These are phyloP conservation scores for Lordiphosa fenestrarum DNA, from an alignment of 2,888 invertebrate genomes.

Conservation along the genomic window DNA sequence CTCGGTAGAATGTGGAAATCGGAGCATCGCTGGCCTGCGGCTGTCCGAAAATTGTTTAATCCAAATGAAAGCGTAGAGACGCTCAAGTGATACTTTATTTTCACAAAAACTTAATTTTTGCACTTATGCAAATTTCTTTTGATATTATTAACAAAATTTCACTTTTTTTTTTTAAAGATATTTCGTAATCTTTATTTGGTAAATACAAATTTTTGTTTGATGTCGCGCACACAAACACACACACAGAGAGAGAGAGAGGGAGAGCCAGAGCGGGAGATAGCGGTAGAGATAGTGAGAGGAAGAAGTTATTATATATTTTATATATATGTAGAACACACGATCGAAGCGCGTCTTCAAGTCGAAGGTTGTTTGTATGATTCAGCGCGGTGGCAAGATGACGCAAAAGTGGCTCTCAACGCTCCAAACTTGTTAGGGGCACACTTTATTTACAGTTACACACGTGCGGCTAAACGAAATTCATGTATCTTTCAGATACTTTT, in stretches of 20 bases:
- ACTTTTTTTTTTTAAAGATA: conserved; percentile 33
- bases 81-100: conserved; percentile 23
- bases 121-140: conserved; percentile 29
- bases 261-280: neutral
- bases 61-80: conserved; percentile 50
- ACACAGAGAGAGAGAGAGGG: neutral
- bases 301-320: conserved; percentile 24
- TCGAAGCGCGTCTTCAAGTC: conserved; percentile 5
- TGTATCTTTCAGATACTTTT: conserved; percentile 59
- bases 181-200: conserved; percentile 32
- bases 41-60: conserved; percentile 44
- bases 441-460: conserved; percentile 21
- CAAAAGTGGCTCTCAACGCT: conserved; percentile 13
- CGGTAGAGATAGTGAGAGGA: conserved; percentile 6
- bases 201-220: conserved; percentile 13
- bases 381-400: conserved; percentile 16
- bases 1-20: conserved; percentile 35
- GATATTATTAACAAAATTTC: conserved; percentile 28
- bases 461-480: conserved; percentile 25
- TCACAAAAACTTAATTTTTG: conserved; percentile 32
- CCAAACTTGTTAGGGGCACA: conserved; percentile 12
- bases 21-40: conserved; percentile 22
- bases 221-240: conserved; percentile 10
- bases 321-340: conserved; percentile 23
- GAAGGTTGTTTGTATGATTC: conserved; percentile 4